Percentiles rank a stretch among this genome's conserved stretches.
phyloP scores from a whole-genome alignment of 2,797 vertebrate species.

The Pipistrellus pipistrellus region DNA sequence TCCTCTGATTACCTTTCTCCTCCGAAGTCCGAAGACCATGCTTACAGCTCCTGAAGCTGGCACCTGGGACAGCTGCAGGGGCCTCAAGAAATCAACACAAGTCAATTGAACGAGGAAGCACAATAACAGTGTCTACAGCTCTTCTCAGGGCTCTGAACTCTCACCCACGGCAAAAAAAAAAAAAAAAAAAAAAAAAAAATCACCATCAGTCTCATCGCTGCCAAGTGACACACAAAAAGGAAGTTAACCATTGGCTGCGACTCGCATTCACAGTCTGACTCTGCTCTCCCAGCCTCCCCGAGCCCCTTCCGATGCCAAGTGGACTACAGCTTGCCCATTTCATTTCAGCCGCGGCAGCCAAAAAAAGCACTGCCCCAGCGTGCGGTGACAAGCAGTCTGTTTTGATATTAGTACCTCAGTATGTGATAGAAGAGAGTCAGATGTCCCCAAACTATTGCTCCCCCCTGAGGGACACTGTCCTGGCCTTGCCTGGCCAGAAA shows the following conservation, averaged over 20 bases:
- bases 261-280: conserved; percentile 78
- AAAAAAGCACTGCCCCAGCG: conserved; percentile 82
- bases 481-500: conserved; percentile 59
- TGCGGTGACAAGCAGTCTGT: conserved; percentile 83
- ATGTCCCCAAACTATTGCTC: conserved; percentile 82
- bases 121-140: conserved; percentile 37
- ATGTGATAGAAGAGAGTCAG: conserved; percentile 79
- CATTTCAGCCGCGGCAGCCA: conserved; percentile 80
- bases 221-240: conserved; percentile 80
- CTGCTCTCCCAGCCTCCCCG: conserved; percentile 80
- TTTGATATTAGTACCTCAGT: conserved; percentile 86
- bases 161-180: conserved; percentile 55
- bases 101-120: conserved; percentile 53
- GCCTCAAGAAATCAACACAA: conserved; percentile 59
- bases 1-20: conserved; percentile 58
- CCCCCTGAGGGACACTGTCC: conserved; percentile 69
- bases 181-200: conserved; percentile 1
- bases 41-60: conserved; percentile 44
- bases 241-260: conserved; percentile 77
- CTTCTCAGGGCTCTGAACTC: conserved; percentile 76
- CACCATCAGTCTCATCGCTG: conserved; percentile 58
- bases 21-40: neutral
- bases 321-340: conserved; percentile 82
- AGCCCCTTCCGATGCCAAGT: conserved; percentile 80
- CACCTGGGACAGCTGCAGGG: conserved; percentile 49